Evolutionary conservation across 2,797 vertebrate genomes (phyloP).

Genomic region (Nannoperca australis): DNA sequence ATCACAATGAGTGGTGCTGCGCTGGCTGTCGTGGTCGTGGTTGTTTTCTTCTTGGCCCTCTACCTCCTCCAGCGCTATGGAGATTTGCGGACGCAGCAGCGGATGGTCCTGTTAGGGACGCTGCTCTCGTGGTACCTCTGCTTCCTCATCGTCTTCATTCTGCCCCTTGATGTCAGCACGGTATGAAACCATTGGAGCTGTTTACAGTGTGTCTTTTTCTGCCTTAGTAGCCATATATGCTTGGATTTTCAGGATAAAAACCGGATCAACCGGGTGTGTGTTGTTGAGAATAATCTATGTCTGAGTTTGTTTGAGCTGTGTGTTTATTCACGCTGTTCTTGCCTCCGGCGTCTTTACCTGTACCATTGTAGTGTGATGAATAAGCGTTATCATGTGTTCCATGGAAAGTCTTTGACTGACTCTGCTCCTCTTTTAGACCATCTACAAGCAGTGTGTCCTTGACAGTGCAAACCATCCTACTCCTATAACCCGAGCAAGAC

Average conservation of each 20-base stretch:
- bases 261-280: not conserved
- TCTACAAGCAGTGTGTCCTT: slow-evolving; percentile 84
- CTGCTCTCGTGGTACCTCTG: slow-evolving; percentile 96
- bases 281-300: not conserved
- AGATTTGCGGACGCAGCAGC: slow-evolving; percentile 92
- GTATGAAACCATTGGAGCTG: slow-evolving; percentile 76
- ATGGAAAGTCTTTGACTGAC: slow-evolving; percentile 7
- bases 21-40: slow-evolving; percentile 89
- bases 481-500: slow-evolving; percentile 6
- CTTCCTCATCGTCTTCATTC: slow-evolving; percentile 95
- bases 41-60: slow-evolving; percentile 93
- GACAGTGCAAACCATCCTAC: slow-evolving; percentile 56
- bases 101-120: slow-evolving; percentile 92
- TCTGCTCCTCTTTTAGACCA: slow-evolving; percentile 75
- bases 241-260: not conserved
- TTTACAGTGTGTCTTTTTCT: not conserved
- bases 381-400: not conserved
- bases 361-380: slow-evolving; percentile 3
- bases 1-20: slow-evolving; percentile 88
- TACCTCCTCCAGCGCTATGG: slow-evolving; percentile 94
- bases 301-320: slow-evolving; percentile 11
- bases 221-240: not conserved
- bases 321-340: slow-evolving; percentile 2
- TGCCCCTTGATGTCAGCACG: slow-evolving; percentile 96
- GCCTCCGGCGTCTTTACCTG: not conserved